These are phyloP conservation scores for Neostethus bicornis DNA, from an alignment of 2,797 vertebrate genomes.

Conservation along the genomic window DNA sequence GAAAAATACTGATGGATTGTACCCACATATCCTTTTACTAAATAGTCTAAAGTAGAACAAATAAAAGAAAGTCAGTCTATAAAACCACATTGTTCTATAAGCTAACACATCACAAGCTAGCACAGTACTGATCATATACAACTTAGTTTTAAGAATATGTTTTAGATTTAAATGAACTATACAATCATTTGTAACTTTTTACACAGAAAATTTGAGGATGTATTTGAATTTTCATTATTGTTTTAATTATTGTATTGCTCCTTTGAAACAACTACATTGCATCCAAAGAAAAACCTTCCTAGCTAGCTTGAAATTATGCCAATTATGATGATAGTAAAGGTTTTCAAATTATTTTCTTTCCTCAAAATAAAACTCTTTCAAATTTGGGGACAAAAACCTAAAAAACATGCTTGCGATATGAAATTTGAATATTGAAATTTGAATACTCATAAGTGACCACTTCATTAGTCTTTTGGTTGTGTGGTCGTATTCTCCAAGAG, in stretches of 20 bases:
- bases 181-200: not conserved
- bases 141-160: not conserved
- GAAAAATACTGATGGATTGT: slow-evolving; percentile 60
- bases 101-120: slow-evolving; percentile 40
- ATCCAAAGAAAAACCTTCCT: slow-evolving; percentile 12
- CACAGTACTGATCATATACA: not conserved
- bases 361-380: slow-evolving; percentile 16
- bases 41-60: slow-evolving; percentile 36
- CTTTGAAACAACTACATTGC: not conserved
- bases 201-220: not conserved
- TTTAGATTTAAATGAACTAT: not conserved
- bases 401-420: slow-evolving; percentile 41
- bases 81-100: slow-evolving; percentile 38
- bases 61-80: slow-evolving; percentile 39
- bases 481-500: too few species aligned
- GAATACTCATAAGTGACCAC: slow-evolving; percentile 34
- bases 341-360: slow-evolving; percentile 35
- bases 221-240: not conserved
- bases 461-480: too few species aligned
- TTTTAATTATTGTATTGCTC: not conserved
- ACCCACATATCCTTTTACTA: slow-evolving; percentile 56
- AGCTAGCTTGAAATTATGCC: slow-evolving; percentile 24
- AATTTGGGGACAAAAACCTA: slow-evolving; percentile 37
- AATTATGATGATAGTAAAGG: slow-evolving; percentile 19
- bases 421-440: slow-evolving; percentile 18